These are phyloP conservation scores for Tapirus indicus DNA, from an alignment of 2,797 vertebrate genomes.

Conservation along the genomic window DNA sequence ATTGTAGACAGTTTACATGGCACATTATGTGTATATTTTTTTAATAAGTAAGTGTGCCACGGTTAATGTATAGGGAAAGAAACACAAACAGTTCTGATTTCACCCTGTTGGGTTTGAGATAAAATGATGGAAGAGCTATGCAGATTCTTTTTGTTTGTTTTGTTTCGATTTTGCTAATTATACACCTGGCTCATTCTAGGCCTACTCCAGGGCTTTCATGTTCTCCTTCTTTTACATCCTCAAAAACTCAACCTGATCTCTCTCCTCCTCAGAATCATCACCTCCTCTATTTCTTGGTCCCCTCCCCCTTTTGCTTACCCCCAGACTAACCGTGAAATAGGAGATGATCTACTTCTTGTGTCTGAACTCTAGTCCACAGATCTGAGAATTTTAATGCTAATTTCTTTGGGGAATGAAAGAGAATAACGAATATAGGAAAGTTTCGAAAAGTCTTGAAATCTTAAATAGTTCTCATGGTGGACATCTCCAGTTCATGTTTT, in stretches of 20 bases:
- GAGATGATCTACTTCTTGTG: neutral
- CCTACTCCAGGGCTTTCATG: neutral
- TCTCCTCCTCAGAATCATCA: neutral
- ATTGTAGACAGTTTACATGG: neutral
- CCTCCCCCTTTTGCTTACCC: rapidly evolving
- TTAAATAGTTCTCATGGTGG: neutral
- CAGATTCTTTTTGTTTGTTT: neutral
- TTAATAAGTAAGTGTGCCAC: neutral
- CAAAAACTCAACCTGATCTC: neutral
- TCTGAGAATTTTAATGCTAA: neutral
- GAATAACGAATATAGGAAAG: neutral
- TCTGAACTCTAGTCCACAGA: neutral
- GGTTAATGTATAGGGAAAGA: neutral
- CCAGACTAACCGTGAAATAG: neutral
- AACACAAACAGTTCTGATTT: neutral
- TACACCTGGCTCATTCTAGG: no score
- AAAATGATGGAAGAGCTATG: neutral
- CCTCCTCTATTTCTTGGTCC: neutral
- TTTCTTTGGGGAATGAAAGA: neutral
- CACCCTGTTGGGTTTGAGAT: neutral
- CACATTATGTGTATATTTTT: neutral
- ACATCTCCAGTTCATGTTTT: neutral
- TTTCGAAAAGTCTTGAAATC: neutral
- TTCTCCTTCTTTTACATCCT: neutral
- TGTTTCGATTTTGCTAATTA: neutral